Base-by-base conservation (phyloP, 2,113 vertebrate species). In the Crotalus tigris region DNA sequence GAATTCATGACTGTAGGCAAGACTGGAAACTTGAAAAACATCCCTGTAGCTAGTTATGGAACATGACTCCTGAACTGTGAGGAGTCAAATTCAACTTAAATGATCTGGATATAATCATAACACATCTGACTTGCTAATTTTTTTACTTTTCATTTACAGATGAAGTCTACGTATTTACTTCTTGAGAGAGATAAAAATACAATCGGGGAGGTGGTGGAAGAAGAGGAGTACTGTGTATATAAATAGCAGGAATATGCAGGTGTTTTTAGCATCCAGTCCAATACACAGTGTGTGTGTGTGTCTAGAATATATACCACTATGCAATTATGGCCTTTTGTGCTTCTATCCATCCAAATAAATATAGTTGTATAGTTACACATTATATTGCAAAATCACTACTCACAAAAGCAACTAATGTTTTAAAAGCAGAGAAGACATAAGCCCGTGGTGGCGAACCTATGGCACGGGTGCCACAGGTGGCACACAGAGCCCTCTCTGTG, bases 161-260 rank as follows among this genome's bases (percentile, higher is more conserved):
- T 93, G 92, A 93, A 57, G 29, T 89, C 5, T 54, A 49, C 26
- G 33, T 57, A 44, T 61, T 46, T 44, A 93, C 46, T 93, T 90
- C 55, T 57, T 90, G 55, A 93, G 54, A 85, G 4, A 17, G 1
- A 59, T 57, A 17, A 89, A 89, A 26, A 85, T 10, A 19, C 59
- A 55, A 58, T 26, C 49, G 61, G 21, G 17, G 9, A 11, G 33
- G 21, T n/a, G 19, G 57, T 24, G 13, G 33, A 21, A 21, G 33
- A 81, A 19, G 39, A 46, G 15, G 11, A 51, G 29, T 33, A 75
- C 26, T 85, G 49, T 15, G n/a, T 54, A 57, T 39, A 85, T 10
- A 91, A 49, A 61, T 85, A 61, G 26, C 44, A 92, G 51, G 85
- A 85, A 26, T 58, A 23, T 29, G 26, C 61, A 88, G 39, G 61